Conservation (phyloP, 2,888 invertebrate genomes). For the Lasioglossum villosulum region DNA sequence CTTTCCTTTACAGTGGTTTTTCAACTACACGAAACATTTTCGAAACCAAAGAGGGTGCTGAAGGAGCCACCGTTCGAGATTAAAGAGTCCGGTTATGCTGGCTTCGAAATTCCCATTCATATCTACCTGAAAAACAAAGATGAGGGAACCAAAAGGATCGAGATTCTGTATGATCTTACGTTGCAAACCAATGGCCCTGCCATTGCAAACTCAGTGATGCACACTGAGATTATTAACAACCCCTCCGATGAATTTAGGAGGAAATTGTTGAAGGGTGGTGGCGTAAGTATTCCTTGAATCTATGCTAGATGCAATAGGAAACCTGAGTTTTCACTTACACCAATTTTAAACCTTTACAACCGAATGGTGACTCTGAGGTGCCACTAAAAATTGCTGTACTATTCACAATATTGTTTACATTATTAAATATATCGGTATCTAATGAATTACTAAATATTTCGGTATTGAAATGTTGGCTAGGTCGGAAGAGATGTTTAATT, state of each 20-base stretch:
- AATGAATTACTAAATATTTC: too few species aligned
- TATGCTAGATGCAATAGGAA: not conserved
- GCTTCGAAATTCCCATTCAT: slow-evolving; percentile 95
- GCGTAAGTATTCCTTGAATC: slow-evolving; percentile 84
- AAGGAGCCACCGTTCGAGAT: slow-evolving; percentile 96
- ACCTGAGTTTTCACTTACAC: too few species aligned
- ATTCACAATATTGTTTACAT: too few species aligned
- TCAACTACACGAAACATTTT: slow-evolving; percentile 95
- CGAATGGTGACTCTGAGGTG: too few species aligned
- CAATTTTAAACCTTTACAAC: not conserved
- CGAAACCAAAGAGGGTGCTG: slow-evolving; percentile 94
- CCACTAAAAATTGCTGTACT: too few species aligned
- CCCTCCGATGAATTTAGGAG: slow-evolving; percentile 95
- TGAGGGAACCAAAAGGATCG: slow-evolving; percentile 90
- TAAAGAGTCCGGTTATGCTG: slow-evolving; percentile 98
- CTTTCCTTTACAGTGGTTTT: slow-evolving; percentile 88
- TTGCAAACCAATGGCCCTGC: slow-evolving; percentile 91
- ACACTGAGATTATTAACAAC: slow-evolving; percentile 93
- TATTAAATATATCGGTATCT: too few species aligned
- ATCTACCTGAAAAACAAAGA: slow-evolving; percentile 95
- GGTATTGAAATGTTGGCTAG: too few species aligned
- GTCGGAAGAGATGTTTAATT: too few species aligned
- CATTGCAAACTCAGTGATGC: slow-evolving; percentile 88
- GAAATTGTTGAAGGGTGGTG: slow-evolving; percentile 95
- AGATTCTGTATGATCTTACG: slow-evolving; percentile 93